Conservation (phyloP, 92 coral and sea anemone genomes). For the Nematostella vectensis region DNA sequence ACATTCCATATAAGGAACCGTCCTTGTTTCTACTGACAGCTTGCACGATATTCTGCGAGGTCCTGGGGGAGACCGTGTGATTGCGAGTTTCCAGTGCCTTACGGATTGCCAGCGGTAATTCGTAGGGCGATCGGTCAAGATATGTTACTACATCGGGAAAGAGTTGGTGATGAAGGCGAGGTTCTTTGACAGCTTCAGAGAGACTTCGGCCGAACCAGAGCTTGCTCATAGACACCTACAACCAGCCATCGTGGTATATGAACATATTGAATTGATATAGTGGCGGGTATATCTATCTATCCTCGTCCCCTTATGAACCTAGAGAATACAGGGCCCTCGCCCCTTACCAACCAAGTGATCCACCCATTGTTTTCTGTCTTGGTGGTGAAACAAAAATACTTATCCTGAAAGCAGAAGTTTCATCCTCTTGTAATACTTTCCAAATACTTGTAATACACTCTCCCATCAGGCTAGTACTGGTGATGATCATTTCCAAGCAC, state of each 20-base stretch:
- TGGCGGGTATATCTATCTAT: too few relatives aligned
- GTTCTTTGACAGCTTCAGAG: conserved; percentile 39
- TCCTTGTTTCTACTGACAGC: conserved; percentile 41
- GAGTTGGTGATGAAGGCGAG: conserved; percentile 62
- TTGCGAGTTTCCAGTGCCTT: conserved; percentile 38
- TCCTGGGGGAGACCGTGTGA: conserved; percentile 13
- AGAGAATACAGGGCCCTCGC: too few relatives aligned
- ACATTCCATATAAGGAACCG: conserved; percentile 36
- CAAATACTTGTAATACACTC: too few relatives aligned
- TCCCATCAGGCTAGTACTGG: too few relatives aligned
- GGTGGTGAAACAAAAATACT: too few relatives aligned
- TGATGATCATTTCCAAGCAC: too few relatives aligned
- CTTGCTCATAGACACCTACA: conserved; percentile 67
- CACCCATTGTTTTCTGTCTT: too few relatives aligned
- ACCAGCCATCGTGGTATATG: background rate
- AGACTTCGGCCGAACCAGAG: conserved; percentile 59
- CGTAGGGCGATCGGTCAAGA: conserved; percentile 2
- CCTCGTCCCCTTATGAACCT: too few relatives aligned
- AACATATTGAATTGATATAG: too few relatives aligned
- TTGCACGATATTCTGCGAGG: conserved; percentile 40
- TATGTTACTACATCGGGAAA: conserved; percentile 34
- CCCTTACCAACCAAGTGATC: too few relatives aligned
- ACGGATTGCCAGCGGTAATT: conserved; percentile 13
- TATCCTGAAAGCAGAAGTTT: too few relatives aligned
- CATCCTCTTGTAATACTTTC: too few relatives aligned